phyloP scores from a whole-genome alignment of 2,888 invertebrate genomes.

The Ariolimax columbianus region DNA sequence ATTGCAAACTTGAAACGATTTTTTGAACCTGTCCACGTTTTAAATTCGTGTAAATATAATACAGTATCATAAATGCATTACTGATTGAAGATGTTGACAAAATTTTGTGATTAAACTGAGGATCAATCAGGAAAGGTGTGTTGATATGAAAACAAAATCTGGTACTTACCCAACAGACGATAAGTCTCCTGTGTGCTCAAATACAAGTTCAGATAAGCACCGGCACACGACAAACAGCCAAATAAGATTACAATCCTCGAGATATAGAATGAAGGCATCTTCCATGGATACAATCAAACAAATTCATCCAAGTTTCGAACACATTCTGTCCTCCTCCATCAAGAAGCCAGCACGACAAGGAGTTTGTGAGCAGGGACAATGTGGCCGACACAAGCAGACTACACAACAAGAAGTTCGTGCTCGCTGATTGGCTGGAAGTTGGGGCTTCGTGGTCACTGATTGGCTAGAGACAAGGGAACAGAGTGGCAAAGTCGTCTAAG shows the following conservation, averaged over 20 bases:
- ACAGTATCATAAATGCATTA: no score
- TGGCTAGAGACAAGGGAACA: no score
- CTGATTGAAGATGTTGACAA: no score
- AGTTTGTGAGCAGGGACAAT: constrained; percentile 6
- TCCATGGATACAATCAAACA: constrained; percentile 34
- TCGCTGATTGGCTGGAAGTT: constrained; percentile 35
- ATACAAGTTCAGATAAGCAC: constrained; percentile 68
- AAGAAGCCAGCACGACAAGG: constrained; percentile 4
- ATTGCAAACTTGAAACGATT: no score
- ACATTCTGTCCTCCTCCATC: constrained; percentile 42
- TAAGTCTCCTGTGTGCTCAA: constrained; percentile 69
- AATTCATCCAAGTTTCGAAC: constrained; percentile 44
- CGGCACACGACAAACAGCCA: constrained; percentile 60
- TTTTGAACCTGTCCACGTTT: no score
- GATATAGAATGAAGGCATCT: constrained; percentile 37
- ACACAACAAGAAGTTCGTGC: constrained; percentile 24
- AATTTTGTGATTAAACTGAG: no score
- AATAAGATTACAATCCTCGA: constrained; percentile 60
- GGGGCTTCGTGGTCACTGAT: no score
- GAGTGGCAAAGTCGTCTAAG: no score
- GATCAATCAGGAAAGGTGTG: no score
- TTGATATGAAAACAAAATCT: no score
- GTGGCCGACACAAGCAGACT: constrained; percentile 33
- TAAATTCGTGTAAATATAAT: no score
- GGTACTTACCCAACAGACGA: constrained; percentile 71